These are phyloP conservation scores for Crotalus tigris DNA, from an alignment of 2,113 vertebrate genomes.

Conservation along the genomic window DNA sequence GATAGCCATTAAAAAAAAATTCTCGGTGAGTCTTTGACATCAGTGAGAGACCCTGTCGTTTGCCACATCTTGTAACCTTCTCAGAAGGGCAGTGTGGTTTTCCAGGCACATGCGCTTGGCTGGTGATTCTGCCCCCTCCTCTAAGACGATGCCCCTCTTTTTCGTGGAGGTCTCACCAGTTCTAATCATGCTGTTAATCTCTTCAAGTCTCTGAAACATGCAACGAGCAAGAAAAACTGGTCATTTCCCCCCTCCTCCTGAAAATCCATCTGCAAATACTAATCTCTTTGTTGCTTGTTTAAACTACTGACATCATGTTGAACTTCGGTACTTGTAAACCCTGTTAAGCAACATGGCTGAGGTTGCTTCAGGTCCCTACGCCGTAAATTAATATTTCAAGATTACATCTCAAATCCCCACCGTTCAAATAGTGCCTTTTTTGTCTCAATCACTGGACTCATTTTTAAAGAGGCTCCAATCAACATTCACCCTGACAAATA, in stretches of 20 bases:
- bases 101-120: conserved; percentile 89
- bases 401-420: neutral
- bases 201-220: conserved; percentile 79
- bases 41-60: conserved; percentile 88
- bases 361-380: neutral
- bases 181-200: conserved; percentile 94
- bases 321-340: neutral
- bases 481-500: neutral
- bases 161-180: conserved; percentile 89
- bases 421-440: neutral
- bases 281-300: neutral
- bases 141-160: conserved; percentile 85
- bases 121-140: conserved; percentile 82
- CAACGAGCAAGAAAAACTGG: neutral
- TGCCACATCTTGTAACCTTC: conserved; percentile 88
- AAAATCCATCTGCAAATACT: neutral
- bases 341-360: neutral
- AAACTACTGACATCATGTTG: neutral
- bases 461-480: neutral
- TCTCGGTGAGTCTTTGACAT: conserved; percentile 26
- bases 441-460: neutral
- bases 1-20: fast-evolving
- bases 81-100: conserved; percentile 82
- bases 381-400: neutral
- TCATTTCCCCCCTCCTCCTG: fast-evolving